Evolutionary conservation across 2,888 invertebrate species (phyloP).

Genomic region (Caenorhabditis drosophilae): DNA sequence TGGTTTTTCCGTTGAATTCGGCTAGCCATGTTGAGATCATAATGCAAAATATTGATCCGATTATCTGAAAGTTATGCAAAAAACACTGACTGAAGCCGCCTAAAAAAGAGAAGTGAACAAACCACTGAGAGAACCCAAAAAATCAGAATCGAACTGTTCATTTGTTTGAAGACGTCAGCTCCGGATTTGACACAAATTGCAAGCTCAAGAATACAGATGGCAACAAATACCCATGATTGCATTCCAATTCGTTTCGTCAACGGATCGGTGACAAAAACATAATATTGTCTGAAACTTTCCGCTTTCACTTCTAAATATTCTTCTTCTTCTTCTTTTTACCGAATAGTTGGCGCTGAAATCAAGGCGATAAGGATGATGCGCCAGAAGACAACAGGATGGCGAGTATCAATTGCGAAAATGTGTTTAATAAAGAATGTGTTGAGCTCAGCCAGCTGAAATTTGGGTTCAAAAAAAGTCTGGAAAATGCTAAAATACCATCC

Average conservation of each 20-base stretch:
- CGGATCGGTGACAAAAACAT: conserved; percentile 94
- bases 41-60: conserved; percentile 87
- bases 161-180: conserved; percentile 52
- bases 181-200: conserved; percentile 67
- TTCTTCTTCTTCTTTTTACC: conserved; percentile 74
- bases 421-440: conserved; percentile 99
- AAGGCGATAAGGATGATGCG: conserved; percentile 88
- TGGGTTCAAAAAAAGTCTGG: not conserved
- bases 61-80: too few relatives aligned
- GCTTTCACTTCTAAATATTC: conserved; percentile 2
- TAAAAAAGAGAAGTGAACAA: too few relatives aligned
- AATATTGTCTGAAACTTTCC: conserved; percentile 83
- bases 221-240: conserved; percentile 97
- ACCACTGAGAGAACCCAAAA: conserved; percentile 60
- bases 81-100: too few relatives aligned
- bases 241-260: conserved; percentile 95
- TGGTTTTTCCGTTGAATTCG: conserved; percentile 42
- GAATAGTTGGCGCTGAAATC: conserved; percentile 94
- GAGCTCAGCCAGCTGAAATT: conserved; percentile 79
- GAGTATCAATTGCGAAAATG: conserved; percentile 96
- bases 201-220: conserved; percentile 60
- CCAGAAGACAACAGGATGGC: conserved; percentile 83
- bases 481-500: conserved; percentile 72
- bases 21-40: conserved; percentile 35
- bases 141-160: conserved; percentile 42